Percentiles rank a stretch among this genome's conserved stretches.
phyloP scores from a whole-genome alignment of 2,113 vertebrate species.

The Coreoperca whiteheadi region DNA sequence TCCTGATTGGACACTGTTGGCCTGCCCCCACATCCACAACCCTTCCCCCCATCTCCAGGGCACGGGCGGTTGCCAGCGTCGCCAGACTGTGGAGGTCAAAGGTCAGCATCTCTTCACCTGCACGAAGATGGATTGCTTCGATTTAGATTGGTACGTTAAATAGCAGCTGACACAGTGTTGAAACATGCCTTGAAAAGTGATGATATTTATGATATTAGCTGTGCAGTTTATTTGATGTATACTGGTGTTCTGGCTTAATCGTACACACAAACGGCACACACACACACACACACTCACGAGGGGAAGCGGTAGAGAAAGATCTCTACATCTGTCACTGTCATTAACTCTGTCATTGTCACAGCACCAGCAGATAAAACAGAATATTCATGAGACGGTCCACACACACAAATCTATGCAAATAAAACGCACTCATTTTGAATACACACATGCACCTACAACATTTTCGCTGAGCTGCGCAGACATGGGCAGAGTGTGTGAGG shows the following conservation, averaged over 20 bases:
- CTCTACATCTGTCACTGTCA: conserved; percentile 86
- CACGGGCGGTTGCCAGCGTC: conserved; percentile 92
- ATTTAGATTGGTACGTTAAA: conserved; percentile 53
- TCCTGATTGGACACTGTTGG: conserved; percentile 81
- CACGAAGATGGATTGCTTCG: conserved; percentile 46
- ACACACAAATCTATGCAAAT: conserved; percentile 49
- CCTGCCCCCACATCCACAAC: conserved; percentile 1
- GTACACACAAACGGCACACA: conserved; percentile 51
- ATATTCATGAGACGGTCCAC: conserved; percentile 79
- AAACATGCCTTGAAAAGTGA: conserved; percentile 73
- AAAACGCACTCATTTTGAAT: conserved; percentile 61
- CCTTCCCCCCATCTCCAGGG: conserved; percentile 84
- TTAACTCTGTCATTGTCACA: conserved; percentile 83
- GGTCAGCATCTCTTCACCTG: conserved; percentile 89
- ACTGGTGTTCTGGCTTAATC: conserved; percentile 65
- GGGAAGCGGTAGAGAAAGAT: conserved; percentile 52
- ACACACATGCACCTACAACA: conserved; percentile 61
- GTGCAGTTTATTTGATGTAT: conserved; percentile 80
- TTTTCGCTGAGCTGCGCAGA: conserved; percentile 76
- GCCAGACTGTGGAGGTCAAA: conserved; percentile 94
- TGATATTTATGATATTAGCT: conserved; percentile 81
- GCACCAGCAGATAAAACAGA: conserved; percentile 76
- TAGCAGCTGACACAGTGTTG: conserved; percentile 39
- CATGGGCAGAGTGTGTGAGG: conserved; percentile 52
- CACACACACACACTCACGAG: conserved; percentile 34